These are phyloP conservation scores for Agrochola lychnidis DNA, from an alignment of 2,888 invertebrate species.

Conservation along the genomic window DNA sequence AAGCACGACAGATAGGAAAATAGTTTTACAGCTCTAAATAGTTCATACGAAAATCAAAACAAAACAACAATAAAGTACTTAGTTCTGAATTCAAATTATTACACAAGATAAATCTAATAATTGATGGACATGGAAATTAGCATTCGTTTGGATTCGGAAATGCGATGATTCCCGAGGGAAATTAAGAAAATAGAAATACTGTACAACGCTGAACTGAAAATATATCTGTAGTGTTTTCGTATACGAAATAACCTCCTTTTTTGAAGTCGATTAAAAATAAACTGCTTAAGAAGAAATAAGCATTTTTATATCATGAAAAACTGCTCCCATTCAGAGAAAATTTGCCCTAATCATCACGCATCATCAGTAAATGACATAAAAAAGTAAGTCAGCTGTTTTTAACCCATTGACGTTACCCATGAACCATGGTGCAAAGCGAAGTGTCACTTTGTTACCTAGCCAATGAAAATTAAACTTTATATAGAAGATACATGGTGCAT, in stretches of 20 bases:
- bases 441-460: slow-evolving; percentile 48
- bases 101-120: too few relatives aligned
- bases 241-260: not conserved
- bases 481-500: not conserved
- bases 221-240: not conserved
- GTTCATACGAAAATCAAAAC: too few relatives aligned
- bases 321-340: slow-evolving; percentile 11
- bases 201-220: not conserved
- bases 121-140: too few relatives aligned
- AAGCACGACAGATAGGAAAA: too few relatives aligned
- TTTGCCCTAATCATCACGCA: slow-evolving; percentile 6
- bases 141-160: too few relatives aligned
- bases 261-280: not conserved
- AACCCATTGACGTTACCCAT: slow-evolving; percentile 34
- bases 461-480: slow-evolving; percentile 44
- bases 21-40: too few relatives aligned
- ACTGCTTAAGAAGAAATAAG: not conserved
- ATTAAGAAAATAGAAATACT: not conserved
- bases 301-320: not conserved
- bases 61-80: too few relatives aligned
- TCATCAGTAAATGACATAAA: slow-evolving; percentile 24
- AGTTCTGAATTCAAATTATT: too few relatives aligned
- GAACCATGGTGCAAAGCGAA: slow-evolving; percentile 32
- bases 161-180: too few relatives aligned
- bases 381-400: slow-evolving; percentile 56